These are phyloP conservation scores for Prunella fulvescens DNA, from an alignment of 2,113 vertebrate species.

Conservation along the genomic window DNA sequence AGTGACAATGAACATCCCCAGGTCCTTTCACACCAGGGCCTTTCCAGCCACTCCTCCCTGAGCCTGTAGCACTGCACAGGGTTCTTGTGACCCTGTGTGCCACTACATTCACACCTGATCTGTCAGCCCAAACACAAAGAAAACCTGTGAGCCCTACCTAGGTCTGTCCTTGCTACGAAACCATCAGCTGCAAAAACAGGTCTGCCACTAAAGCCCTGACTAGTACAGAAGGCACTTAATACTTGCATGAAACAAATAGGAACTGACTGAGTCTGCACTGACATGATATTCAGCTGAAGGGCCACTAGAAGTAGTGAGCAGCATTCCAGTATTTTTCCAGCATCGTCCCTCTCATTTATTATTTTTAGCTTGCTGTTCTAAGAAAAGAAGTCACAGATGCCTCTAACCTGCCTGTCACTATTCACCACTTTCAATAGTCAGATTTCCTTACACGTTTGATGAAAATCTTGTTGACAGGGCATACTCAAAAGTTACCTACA, in stretches of 20 bases:
- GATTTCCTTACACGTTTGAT: not conserved
- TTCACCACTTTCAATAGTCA: not conserved
- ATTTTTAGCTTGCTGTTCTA: not conserved
- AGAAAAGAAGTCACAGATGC: not conserved
- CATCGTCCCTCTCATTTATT: not conserved
- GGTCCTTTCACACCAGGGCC: not conserved
- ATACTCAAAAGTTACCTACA: not conserved
- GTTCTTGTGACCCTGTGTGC: not conserved
- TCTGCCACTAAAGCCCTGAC: not conserved
- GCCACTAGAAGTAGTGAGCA: not conserved
- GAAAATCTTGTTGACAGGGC: not conserved
- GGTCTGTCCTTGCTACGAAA: not conserved
- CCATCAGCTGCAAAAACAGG: not conserved
- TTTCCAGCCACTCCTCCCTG: not conserved
- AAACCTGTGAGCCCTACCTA: not conserved
- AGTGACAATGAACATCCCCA: not conserved
- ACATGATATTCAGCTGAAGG: not conserved
- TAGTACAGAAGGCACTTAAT: not conserved
- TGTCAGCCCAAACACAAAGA: not conserved
- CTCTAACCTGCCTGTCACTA: not conserved
- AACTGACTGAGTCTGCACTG: not conserved
- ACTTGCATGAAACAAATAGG: not conserved
- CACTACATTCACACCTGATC: not conserved
- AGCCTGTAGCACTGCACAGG: rapidly evolving
- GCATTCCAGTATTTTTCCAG: not conserved